A percentile compares a stretch with the other conserved stretches of the same genome.
Evolutionary conservation across 2,888 invertebrate species (phyloP).

Genomic region (Lathronympha strigana): DNA sequence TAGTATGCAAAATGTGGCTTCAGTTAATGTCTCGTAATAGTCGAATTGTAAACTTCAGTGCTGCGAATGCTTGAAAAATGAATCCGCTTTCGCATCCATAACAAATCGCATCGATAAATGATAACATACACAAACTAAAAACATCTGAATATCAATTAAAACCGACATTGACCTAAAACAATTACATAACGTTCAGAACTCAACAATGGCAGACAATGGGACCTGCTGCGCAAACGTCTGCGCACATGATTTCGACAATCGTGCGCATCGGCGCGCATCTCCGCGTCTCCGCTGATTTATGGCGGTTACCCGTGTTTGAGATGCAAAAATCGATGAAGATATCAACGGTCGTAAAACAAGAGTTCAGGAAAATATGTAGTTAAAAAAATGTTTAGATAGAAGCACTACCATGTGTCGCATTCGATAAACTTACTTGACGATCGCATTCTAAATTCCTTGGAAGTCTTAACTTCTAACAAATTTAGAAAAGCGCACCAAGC

Average conservation of each 20-base stretch:
- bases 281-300: conserved; percentile 54
- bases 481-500: too few species aligned
- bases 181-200: conserved; percentile 32
- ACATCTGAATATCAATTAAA: conserved; percentile 33
- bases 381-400: background rate
- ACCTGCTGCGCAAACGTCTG: conserved; percentile 42
- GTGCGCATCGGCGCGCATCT: conserved; percentile 56
- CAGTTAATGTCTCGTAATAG: too few species aligned
- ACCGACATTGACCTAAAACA: conserved; percentile 39
- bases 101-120: conserved; percentile 4
- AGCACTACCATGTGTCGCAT: too few species aligned
- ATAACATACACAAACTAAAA: conserved; percentile 10
- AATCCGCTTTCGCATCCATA: conserved; percentile 10
- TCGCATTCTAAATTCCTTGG: too few species aligned
- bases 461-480: too few species aligned
- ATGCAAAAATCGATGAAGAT: conserved; percentile 23
- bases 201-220: conserved; percentile 40
- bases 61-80: too few species aligned
- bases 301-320: conserved; percentile 32
- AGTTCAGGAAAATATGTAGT: background rate
- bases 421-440: too few species aligned
- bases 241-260: conserved; percentile 53
- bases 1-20: too few species aligned
- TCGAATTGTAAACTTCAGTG: too few species aligned
- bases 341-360: background rate